A percentile compares a stretch with the other conserved stretches of the same genome.
Evolutionary conservation across 2,888 invertebrate species (phyloP).

Genomic region (Lingula anatina): DNA sequence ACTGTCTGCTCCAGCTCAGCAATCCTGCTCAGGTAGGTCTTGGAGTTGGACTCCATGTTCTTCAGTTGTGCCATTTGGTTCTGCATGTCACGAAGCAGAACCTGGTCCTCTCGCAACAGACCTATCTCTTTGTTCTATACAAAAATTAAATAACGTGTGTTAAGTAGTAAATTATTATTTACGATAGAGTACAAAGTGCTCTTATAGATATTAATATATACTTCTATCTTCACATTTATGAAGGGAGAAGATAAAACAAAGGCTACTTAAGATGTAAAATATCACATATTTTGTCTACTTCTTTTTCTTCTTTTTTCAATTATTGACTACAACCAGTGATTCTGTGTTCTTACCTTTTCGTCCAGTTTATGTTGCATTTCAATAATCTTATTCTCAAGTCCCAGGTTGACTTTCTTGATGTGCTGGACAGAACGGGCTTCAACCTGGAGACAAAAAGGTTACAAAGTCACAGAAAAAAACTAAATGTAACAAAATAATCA

Average conservation of each 20-base stretch:
- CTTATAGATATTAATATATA: no score
- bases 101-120: conserved; percentile 56
- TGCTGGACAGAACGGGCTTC: conserved; percentile 94
- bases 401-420: conserved; percentile 87
- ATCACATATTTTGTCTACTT: no score
- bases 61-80: conserved; percentile 60
- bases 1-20: conserved; percentile 67
- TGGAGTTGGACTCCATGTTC: conserved; percentile 28
- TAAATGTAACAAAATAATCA: no score
- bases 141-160: conserved; percentile 25
- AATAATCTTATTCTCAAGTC: conserved; percentile 97
- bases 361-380: conserved; percentile 88
- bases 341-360: conserved; percentile 64
- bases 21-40: conserved; percentile 37
- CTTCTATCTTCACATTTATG: no score
- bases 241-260: no score
- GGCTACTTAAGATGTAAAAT: no score
- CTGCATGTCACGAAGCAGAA: conserved; percentile 25
- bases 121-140: conserved; percentile 58
- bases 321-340: no score
- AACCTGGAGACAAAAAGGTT: conserved; percentile 53
- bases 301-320: no score
- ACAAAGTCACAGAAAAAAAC: no score
- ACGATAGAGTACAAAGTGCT: no score
- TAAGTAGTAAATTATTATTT: no score